Base-by-base conservation (phyloP, 2,113 vertebrate genomes). In the Plotosus lineatus region DNA sequence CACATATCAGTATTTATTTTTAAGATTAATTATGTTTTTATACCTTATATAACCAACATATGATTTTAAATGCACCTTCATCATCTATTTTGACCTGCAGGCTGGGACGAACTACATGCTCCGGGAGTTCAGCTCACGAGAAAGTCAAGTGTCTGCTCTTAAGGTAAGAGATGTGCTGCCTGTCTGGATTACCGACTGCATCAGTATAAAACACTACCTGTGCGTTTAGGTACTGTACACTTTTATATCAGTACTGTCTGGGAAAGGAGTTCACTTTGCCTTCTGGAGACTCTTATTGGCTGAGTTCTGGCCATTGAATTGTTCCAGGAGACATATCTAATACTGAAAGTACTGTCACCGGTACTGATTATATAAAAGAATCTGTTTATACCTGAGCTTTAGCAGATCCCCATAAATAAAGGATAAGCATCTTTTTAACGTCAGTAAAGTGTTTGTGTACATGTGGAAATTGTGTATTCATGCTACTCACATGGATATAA, bases 121-220 rank as follows among this genome's bases (percentile, higher is more conserved):
- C 44, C 91, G 97, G 85, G 97, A 99, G 89, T 99, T 98, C 90
- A 98, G 95, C 23, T 96, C 94, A 4, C 94, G 96, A 74, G 97
- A 99, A 90, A 98, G 95, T 89, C 95, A 94, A 92, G 90, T 99
- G 83, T 89, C 94, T 81, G 94, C 93, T 78, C 92, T 99, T 83
- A 95, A 95, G 96, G 97, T 98, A 92, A 89, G 88, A 56, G 21
- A 73, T 46, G 46, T 63, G 11, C 51, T 28, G 4, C 1, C 15
- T 33, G 3, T 15, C 12, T 26, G n/a, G 55, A 19, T 3, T 60
- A 19, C 74, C 40, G n/a, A 19, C 74, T 55, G n/a, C 14, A 40
- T 6, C 19, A 36, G 44, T 1, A 2, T 17, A 9, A 44, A 44
- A 48, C 17, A 0, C 26, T 42, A 28, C 10, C 19, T 40, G 60